These are phyloP conservation scores for Phengaris arion DNA, from an alignment of 2,888 invertebrate species.

Conservation along the genomic window DNA sequence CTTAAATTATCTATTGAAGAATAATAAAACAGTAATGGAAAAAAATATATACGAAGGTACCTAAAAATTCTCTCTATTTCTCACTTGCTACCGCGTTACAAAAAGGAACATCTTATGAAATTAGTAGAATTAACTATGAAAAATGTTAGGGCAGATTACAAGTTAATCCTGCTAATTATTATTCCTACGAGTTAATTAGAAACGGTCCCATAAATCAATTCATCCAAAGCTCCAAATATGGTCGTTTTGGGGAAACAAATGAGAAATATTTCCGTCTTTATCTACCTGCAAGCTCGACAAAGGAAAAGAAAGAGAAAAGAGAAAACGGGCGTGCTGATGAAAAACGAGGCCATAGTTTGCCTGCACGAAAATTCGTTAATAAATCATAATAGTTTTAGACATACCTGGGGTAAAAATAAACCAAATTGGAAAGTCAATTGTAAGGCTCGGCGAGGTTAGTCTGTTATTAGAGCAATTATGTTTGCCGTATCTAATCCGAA, in stretches of 20 bases:
- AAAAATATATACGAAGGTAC: too few relatives aligned
- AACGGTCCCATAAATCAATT: conserved; percentile 69
- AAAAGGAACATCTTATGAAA: conserved; percentile 52
- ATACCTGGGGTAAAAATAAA: conserved; percentile 72
- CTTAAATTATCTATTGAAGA: too few relatives aligned
- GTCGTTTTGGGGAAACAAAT: conserved; percentile 66
- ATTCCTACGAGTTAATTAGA: conserved; percentile 67
- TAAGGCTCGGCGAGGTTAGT: conserved; percentile 73
- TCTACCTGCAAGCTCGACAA: conserved; percentile 47
- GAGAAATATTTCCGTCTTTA: conserved; percentile 56
- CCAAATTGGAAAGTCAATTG: conserved; percentile 80
- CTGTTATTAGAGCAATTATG: conserved; percentile 79
- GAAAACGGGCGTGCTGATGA: conserved; percentile 54
- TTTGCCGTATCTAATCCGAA: conserved; percentile 79
- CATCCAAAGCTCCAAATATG: conserved; percentile 61
- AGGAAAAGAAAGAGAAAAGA: conserved; percentile 58
- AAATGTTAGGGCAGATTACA: conserved; percentile 58
- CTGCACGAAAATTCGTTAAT: conserved; percentile 78
- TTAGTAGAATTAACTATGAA: conserved; percentile 60
- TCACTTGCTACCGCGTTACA: conserved; percentile 48
- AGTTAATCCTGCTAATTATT: conserved; percentile 73
- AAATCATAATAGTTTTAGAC: conserved; percentile 80
- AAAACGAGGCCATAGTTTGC: conserved; percentile 73
- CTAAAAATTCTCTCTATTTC: conserved; percentile 32
- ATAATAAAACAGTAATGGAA: too few relatives aligned